Percentiles rank a stretch among this genome's conserved stretches.
Evolutionary conservation across 2,113 vertebrate species (phyloP).

Genomic region (Trogon melanurus): DNA sequence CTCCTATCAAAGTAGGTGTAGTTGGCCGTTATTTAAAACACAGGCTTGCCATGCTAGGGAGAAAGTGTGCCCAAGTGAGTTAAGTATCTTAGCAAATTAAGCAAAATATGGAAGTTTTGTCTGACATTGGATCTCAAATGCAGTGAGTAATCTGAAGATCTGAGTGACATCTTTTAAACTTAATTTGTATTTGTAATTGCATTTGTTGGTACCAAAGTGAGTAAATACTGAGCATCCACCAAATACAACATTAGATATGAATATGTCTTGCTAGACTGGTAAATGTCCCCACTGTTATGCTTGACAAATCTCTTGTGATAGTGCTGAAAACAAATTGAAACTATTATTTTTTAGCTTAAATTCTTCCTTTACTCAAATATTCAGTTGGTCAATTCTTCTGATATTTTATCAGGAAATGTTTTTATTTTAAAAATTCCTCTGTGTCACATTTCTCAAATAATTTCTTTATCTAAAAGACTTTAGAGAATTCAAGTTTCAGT

Average conservation of each 20-base stretch:
- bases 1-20: neutral
- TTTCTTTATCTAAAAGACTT: neutral
- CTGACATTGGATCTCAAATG: neutral
- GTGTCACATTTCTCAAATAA: neutral
- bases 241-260: neutral
- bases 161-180: neutral
- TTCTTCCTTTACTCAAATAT: neutral
- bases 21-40: neutral
- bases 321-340: neutral
- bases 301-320: neutral
- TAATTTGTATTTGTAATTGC: neutral
- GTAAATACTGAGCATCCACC: neutral
- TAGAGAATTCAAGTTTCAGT: neutral
- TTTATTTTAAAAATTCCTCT: neutral
- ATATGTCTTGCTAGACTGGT: neutral
- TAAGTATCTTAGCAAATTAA: neutral
- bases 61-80: neutral
- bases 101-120: neutral
- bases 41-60: neutral
- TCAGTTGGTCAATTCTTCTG: neutral
- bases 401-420: neutral
- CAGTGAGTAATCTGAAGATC: neutral
- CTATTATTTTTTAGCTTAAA: neutral
- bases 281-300: neutral
- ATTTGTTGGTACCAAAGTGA: neutral